Evolutionary conservation across 2,113 vertebrate species (phyloP).

Genomic region (Melanerpes aurifrons): DNA sequence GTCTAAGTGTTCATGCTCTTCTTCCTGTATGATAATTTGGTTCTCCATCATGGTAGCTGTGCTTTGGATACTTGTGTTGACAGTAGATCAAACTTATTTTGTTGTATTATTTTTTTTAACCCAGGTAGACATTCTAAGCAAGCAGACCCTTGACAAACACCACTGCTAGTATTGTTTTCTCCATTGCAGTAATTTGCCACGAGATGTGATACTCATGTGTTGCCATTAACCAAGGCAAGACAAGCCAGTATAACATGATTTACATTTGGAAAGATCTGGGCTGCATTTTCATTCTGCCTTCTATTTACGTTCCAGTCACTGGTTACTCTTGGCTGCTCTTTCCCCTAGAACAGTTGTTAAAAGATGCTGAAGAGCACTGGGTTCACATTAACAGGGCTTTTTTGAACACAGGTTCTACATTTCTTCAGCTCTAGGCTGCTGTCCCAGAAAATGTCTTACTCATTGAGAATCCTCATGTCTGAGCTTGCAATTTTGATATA

Average conservation of each 20-base stretch:
- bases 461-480: background rate
- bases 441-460: conserved; percentile 38
- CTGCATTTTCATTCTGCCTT: background rate
- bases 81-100: background rate
- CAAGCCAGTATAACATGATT: background rate
- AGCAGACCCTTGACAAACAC: background rate
- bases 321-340: background rate
- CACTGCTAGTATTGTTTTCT: background rate
- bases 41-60: background rate
- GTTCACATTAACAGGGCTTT: background rate
- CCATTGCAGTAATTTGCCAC: background rate
- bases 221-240: background rate
- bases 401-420: background rate
- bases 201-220: background rate
- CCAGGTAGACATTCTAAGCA: background rate
- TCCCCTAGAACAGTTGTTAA: background rate
- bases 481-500: conserved; percentile 46
- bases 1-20: background rate
- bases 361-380: background rate
- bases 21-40: background rate
- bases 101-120: background rate
- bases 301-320: background rate
- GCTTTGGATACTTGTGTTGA: background rate
- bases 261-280: background rate
- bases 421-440: conserved; percentile 13